Conservation (phyloP, 2,888 invertebrate species). For the Eumacrocentrus americanus region DNA sequence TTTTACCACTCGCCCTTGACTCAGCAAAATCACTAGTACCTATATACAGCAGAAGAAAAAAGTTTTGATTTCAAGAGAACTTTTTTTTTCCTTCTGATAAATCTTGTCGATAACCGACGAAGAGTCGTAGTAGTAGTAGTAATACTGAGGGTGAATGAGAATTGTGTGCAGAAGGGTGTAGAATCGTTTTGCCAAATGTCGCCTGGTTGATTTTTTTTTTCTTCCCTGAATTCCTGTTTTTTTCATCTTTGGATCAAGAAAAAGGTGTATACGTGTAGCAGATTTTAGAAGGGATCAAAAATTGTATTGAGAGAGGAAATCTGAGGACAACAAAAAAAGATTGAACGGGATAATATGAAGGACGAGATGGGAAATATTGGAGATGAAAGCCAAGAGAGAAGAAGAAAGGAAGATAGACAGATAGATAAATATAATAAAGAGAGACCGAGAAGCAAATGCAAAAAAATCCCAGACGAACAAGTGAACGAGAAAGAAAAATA, state of each 20-base stretch:
- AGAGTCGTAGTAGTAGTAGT: background rate
- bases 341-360: conserved; percentile 48
- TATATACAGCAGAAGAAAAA: background rate
- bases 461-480: conserved; percentile 22
- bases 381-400: conserved; percentile 41
- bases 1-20: conserved; percentile 7
- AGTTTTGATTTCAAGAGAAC: conserved; percentile 17
- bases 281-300: conserved; percentile 23
- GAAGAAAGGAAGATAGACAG: conserved; percentile 1
- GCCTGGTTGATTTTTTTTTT: background rate
- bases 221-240: background rate
- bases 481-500: conserved; percentile 33
- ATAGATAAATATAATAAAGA: conserved; percentile 8
- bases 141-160: conserved; percentile 14
- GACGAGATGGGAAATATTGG: conserved; percentile 43
- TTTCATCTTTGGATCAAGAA: background rate
- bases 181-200: conserved; percentile 14
- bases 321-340: conserved; percentile 47
- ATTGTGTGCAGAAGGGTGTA: conserved; percentile 1
- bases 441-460: conserved; percentile 4
- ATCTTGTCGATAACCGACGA: conserved; percentile 9
- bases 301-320: conserved; percentile 31
- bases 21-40: conserved; percentile 24
- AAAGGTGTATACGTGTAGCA: too few species aligned
- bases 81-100: conserved; percentile 11